These are phyloP conservation scores for Myotis pilosus DNA, from an alignment of 2,797 vertebrate species.

Conservation along the genomic window DNA sequence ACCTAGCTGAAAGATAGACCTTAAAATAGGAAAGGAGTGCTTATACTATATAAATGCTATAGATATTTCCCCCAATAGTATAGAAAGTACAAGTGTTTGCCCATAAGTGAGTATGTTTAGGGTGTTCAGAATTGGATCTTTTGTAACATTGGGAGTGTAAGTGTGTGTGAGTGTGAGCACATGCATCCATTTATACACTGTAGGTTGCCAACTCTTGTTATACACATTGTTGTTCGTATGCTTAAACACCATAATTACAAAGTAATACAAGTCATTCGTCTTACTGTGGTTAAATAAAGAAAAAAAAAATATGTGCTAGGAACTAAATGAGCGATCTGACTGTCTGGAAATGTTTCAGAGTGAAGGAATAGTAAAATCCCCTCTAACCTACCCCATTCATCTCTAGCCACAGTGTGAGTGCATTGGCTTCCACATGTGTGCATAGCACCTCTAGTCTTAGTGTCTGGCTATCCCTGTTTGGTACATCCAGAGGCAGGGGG, in stretches of 20 bases:
- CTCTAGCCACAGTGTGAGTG: background rate
- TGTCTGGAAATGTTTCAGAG: constrained; percentile 4
- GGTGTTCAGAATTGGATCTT: background rate
- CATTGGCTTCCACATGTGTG: fast-evolving
- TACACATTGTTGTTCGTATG: constrained; percentile 23
- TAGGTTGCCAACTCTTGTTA: constrained; percentile 32
- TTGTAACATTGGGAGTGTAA: background rate
- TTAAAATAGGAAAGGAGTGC: background rate
- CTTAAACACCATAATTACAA: constrained; percentile 63
- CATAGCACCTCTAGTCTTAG: background rate
- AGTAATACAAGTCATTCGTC: constrained; percentile 63
- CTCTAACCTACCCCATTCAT: background rate
- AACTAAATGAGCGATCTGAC: constrained; percentile 29
- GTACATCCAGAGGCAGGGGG: background rate
- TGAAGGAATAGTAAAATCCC: background rate
- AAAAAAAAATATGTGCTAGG: background rate
- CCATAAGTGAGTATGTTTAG: background rate
- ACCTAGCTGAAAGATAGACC: background rate
- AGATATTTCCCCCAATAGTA: background rate
- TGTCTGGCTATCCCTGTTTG: background rate
- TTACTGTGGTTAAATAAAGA: constrained; percentile 55
- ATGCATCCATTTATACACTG: background rate
- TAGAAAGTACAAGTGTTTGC: background rate
- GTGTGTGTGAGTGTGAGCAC: background rate
- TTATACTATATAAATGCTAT: background rate